phyloP scores from a whole-genome alignment of 2,888 invertebrate species.

The Drosophila cyrtoloma region DNA sequence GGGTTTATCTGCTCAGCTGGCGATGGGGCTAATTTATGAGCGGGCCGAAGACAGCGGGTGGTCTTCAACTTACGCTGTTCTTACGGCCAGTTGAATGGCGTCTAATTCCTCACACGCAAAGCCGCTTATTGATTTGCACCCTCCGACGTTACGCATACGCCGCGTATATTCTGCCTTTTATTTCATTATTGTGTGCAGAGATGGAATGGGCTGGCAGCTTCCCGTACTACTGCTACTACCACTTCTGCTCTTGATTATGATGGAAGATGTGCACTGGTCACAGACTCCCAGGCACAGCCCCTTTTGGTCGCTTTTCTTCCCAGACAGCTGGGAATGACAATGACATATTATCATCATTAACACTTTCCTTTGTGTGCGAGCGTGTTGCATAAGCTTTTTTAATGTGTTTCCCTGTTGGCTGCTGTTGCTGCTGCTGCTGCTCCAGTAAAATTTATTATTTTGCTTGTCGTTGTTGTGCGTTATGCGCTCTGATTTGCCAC shows the following conservation, averaged over 20 bases:
- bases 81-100: conserved; percentile 43
- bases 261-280: conserved; percentile 58
- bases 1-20: conserved; percentile 21
- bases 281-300: conserved; percentile 16
- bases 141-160: conserved; percentile 57
- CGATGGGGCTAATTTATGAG: conserved; percentile 66
- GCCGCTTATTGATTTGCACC: conserved; percentile 51
- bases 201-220: conserved; percentile 11
- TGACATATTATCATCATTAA: conserved; percentile 78
- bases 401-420: conserved; percentile 12
- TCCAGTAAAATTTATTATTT: conserved; percentile 5
- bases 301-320: background rate
- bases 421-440: background rate
- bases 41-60: conserved; percentile 53
- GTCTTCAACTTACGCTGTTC: conserved; percentile 26
- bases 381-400: conserved; percentile 30
- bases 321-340: conserved; percentile 71
- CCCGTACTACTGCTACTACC: background rate
- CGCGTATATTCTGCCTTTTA: conserved; percentile 31
- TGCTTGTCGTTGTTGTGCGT: conserved; percentile 19
- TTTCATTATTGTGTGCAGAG: conserved; percentile 13
- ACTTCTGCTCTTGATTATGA: conserved; percentile 52
- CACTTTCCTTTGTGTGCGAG: conserved; percentile 60
- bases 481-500: conserved; percentile 34
- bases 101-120: conserved; percentile 50